Evolutionary conservation across 1,140 invertebrate genomes (phyloP), one percentile per base, ranked within the genome.

Genomic region (Orius laevigatus): DNA sequence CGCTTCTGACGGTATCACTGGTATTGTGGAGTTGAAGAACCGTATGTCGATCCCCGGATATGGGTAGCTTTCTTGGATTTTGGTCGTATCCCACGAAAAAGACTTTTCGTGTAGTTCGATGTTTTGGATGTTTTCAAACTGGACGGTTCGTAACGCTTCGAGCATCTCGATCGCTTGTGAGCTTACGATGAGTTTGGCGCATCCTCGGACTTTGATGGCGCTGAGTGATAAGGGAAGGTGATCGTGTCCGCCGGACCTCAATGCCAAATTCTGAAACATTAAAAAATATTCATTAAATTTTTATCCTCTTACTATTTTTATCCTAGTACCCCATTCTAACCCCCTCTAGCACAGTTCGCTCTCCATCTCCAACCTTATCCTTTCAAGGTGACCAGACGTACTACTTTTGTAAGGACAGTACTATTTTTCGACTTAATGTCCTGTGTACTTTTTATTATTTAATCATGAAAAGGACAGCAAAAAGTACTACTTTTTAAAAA

Each of bases 1-100:
- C 1, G 76, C 70, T 56, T 78, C 73, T 33, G 74, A 75, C 2
- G 78, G 71, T 33, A 83, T 69, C 31, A 73, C 63, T 31, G 71
- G 66, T 32, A 81, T 64, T 42, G 55, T 64, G 47, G 61, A 59
- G 57, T 68, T 67, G 25, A 56, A 55, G 12, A 71, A 59, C 11
- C 46, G 47, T 56, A 65, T 54, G 62, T 64, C 12, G 55, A 60
- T 4, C 51, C 63, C 42, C 50, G 58, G 25, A 49, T 48, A 20
- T 51, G 60, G 14, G 54, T 56, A 8, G 57, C 47, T 4, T 60
- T 62, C n/a, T 35, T 65, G 60, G 44, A 66, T 63, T 40, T 3
- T 10, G 66, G 68, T 53, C 11, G 53, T 48, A 20, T 53, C 50
- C 59, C 59, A 60, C 34, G 47, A 55, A 51, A 60, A 58, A n/a